phyloP scores from a whole-genome alignment of 2,113 vertebrate genomes.

The Chaetodon auriga region DNA sequence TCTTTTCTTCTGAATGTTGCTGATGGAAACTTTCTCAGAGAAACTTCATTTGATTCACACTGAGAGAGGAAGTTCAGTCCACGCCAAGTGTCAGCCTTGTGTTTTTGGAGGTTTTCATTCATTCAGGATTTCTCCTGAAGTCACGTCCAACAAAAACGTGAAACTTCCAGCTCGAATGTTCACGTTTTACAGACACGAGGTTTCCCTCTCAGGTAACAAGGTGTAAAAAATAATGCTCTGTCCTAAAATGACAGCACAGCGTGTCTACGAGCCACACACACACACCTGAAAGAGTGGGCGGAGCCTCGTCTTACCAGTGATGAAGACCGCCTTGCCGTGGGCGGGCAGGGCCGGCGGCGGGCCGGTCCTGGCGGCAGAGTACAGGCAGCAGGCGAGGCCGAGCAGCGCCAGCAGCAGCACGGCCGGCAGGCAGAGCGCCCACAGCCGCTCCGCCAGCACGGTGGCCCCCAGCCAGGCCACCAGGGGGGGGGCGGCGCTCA shows the following conservation, averaged over 20 bases:
- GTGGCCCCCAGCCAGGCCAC: constrained; percentile 82
- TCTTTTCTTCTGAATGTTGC: too few relatives aligned
- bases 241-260: not conserved
- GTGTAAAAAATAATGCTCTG: not conserved
- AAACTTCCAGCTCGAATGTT: not conserved
- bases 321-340: constrained; percentile 79
- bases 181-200: too few relatives aligned
- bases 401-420: constrained; percentile 63
- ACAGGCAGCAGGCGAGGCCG: constrained; percentile 67
- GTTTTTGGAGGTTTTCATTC: not conserved
- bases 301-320: constrained; percentile 81
- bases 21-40: too few relatives aligned
- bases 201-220: too few relatives aligned
- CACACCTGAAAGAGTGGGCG: constrained; percentile 23
- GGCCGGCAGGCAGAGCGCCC: constrained; percentile 74
- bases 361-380: constrained; percentile 31
- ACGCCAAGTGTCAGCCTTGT: not conserved
- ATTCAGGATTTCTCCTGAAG: not conserved
- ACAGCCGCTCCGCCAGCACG: constrained; percentile 80
- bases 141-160: not conserved
- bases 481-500: constrained; percentile 71
- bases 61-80: too few relatives aligned
- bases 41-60: too few relatives aligned
- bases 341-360: constrained; percentile 47
- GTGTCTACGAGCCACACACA: not conserved